These are phyloP conservation scores for Microchirus variegatus DNA, from an alignment of 2,797 vertebrate species.

Conservation along the genomic window DNA sequence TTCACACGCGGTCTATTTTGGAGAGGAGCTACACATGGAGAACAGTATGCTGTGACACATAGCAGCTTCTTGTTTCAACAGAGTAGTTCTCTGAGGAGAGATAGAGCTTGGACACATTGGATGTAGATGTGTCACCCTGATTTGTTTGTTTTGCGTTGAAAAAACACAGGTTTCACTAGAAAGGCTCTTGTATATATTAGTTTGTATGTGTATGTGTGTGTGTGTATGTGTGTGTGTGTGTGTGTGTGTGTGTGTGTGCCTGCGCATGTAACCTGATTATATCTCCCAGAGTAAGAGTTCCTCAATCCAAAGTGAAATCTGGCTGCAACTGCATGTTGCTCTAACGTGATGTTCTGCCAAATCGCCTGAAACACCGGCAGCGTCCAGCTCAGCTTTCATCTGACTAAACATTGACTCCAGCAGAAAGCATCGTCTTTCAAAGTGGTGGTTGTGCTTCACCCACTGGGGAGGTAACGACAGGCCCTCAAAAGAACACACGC, in stretches of 20 bases:
- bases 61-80: neutral
- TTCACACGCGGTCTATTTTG: constrained; percentile 69
- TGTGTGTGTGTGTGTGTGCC: neutral
- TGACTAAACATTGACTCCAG: constrained; percentile 1
- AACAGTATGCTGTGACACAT: constrained; percentile 19
- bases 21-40: constrained; percentile 27
- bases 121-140: too few species aligned
- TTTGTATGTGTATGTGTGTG: too few species aligned
- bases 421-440: constrained; percentile 16
- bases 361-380: constrained; percentile 8
- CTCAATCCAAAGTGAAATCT: constrained; percentile 3
- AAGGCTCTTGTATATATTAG: neutral
- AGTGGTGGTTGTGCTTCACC: neutral
- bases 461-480: constrained; percentile 3
- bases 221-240: neutral
- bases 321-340: constrained; percentile 5
- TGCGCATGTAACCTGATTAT: neutral
- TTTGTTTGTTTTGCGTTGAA: too few species aligned
- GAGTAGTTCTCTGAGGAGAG: constrained; percentile 6
- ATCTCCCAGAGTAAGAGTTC: constrained; percentile 3
- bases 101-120: neutral
- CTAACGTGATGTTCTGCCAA: neutral
- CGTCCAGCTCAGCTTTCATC: constrained; percentile 8
- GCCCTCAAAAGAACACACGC: neutral
- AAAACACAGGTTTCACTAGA: constrained; percentile 1